phyloP scores from a whole-genome alignment of 2,888 invertebrate genomes.

The Caenorhabditis zanzibari region DNA sequence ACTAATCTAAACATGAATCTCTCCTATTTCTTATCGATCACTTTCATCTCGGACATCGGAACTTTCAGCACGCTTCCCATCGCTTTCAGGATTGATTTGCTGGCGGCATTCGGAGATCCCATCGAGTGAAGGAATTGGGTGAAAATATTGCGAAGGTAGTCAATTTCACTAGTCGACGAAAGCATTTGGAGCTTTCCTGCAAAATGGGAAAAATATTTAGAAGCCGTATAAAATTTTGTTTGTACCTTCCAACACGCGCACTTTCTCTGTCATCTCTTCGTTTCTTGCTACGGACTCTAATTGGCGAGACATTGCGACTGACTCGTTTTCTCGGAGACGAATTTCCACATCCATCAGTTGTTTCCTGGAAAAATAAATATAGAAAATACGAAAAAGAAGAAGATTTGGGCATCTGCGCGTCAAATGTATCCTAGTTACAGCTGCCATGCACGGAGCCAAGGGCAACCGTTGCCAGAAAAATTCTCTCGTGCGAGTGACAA shows the following conservation, averaged over 20 bases:
- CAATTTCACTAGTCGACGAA: slow-evolving; percentile 62
- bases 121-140: slow-evolving; percentile 61
- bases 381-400: neutral
- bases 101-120: slow-evolving; percentile 60
- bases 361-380: slow-evolving; percentile 33
- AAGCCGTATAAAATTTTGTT: neutral
- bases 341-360: slow-evolving; percentile 65
- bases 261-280: slow-evolving; percentile 62
- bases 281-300: slow-evolving; percentile 50
- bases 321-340: slow-evolving; percentile 60
- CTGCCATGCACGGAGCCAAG: too few relatives aligned
- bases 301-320: slow-evolving; percentile 58
- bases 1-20: neutral
- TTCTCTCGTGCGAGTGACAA: too few relatives aligned
- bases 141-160: slow-evolving; percentile 67
- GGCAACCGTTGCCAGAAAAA: too few relatives aligned
- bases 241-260: slow-evolving; percentile 61
- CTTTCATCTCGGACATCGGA: slow-evolving; percentile 62
- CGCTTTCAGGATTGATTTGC: slow-evolving; percentile 62
- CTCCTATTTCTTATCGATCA: slow-evolving; percentile 62
- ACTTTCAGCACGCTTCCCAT: slow-evolving; percentile 67
- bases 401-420: neutral
- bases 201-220: neutral
- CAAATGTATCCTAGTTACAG: neutral
- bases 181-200: slow-evolving; percentile 67